Evolutionary conservation across 2,797 vertebrate species (phyloP).

Genomic region (Betta splendens): DNA sequence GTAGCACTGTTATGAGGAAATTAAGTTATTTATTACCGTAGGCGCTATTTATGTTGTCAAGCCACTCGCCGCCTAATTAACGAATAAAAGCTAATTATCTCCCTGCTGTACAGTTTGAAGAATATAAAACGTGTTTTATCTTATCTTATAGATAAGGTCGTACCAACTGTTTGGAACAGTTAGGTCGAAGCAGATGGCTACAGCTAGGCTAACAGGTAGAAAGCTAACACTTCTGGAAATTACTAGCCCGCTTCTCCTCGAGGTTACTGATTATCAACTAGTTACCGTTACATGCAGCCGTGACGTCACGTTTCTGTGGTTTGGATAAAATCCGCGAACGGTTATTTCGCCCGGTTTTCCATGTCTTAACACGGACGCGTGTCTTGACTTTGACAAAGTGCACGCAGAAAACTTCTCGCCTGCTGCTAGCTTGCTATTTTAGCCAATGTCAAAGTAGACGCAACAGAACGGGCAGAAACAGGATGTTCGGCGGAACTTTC

Average conservation of each 20-base stretch:
- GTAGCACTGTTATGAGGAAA: constrained; percentile 40
- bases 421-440: constrained; percentile 48
- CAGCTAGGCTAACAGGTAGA: constrained; percentile 40
- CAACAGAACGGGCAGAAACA: neutral
- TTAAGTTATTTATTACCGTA: constrained; percentile 17
- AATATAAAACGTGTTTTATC: rapidly evolving
- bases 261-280: constrained; percentile 13
- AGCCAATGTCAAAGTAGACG: constrained; percentile 26
- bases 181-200: constrained; percentile 12
- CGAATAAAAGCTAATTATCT: rapidly evolving
- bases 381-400: constrained; percentile 32
- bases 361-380: constrained; percentile 27
- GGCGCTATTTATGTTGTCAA: neutral
- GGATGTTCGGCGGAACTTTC: constrained; percentile 34
- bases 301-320: constrained; percentile 57
- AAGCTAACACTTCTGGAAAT: constrained; percentile 46
- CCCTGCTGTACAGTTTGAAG: neutral
- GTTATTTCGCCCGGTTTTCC: constrained; percentile 49
- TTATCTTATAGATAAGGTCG: neutral
- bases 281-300: constrained; percentile 9
- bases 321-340: neutral
- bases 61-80: too few species aligned
- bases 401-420: constrained; percentile 66
- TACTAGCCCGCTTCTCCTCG: constrained; percentile 19
- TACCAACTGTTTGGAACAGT: constrained; percentile 4